These are phyloP conservation scores for Pitangus sulphuratus DNA, from an alignment of 2,797 vertebrate genomes.

Conservation along the genomic window DNA sequence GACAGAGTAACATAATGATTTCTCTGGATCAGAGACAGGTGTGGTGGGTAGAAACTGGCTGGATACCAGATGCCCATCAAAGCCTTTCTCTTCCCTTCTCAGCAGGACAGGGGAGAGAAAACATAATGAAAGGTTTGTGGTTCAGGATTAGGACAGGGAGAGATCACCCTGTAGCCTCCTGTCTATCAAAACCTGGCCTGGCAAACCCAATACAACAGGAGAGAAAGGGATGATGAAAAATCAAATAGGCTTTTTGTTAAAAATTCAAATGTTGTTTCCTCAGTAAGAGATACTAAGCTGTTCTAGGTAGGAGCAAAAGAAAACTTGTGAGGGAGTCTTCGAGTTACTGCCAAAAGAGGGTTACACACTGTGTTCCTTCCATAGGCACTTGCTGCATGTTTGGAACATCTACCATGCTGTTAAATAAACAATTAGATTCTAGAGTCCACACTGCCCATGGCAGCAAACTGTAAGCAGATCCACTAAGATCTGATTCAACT, in stretches of 20 bases:
- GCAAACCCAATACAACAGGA: background rate
- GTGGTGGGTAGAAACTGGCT: background rate
- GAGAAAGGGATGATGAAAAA: background rate
- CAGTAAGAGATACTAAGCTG: background rate
- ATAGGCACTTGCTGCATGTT: accelerated
- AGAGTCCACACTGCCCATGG: background rate
- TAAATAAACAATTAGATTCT: background rate
- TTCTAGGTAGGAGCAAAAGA: background rate
- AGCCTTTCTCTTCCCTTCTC: background rate
- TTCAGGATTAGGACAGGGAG: background rate
- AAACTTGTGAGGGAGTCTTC: background rate
- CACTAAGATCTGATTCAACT: background rate
- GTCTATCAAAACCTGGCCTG: background rate
- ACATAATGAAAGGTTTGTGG: accelerated
- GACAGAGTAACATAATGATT: background rate
- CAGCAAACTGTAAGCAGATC: background rate
- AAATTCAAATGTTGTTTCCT: background rate
- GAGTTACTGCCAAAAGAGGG: background rate
- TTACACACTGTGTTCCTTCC: background rate
- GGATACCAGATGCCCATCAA: background rate
- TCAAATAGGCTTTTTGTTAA: background rate
- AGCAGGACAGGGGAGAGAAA: background rate
- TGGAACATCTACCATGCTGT: background rate
- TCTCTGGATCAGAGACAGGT: background rate
- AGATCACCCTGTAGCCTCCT: background rate